Evolutionary conservation across 2,113 vertebrate genomes (phyloP).

Genomic region (Podiceps cristatus): DNA sequence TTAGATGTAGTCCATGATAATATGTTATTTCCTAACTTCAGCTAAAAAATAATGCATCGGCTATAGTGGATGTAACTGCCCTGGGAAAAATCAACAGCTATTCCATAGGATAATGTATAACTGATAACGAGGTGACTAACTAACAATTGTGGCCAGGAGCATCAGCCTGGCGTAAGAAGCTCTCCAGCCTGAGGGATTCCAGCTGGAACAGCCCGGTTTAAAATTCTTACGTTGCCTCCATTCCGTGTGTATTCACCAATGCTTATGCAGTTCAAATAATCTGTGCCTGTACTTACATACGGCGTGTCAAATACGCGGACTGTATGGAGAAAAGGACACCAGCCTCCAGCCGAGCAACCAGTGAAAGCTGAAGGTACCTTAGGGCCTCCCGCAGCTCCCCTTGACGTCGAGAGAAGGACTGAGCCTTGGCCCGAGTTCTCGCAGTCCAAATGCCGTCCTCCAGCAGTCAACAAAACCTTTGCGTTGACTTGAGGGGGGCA

Average conservation of each 20-base stretch:
- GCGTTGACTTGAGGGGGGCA: not conserved
- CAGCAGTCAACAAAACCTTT: not conserved
- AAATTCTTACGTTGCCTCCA: not conserved
- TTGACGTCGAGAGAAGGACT: not conserved
- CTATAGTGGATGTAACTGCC: not conserved
- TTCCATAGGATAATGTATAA: not conserved
- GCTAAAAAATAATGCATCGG: not conserved
- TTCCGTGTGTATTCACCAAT: not conserved
- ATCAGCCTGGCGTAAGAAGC: not conserved
- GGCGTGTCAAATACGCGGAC: not conserved
- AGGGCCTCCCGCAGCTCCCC: not conserved
- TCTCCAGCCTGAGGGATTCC: not conserved
- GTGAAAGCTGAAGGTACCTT: not conserved
- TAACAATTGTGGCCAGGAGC: not conserved
- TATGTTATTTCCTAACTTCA: not conserved
- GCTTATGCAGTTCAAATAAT: not conserved
- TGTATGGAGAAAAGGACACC: not conserved
- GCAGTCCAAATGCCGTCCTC: not conserved
- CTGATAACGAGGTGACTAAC: not conserved
- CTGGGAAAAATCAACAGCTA: not conserved
- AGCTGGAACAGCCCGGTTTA: not conserved
- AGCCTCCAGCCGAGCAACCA: not conserved
- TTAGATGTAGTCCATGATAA: not conserved
- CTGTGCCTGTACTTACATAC: rapidly evolving
- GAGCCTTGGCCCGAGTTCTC: not conserved